These are phyloP conservation scores for Mugil cephalus DNA, from an alignment of 2,113 vertebrate genomes.

Conservation along the genomic window DNA sequence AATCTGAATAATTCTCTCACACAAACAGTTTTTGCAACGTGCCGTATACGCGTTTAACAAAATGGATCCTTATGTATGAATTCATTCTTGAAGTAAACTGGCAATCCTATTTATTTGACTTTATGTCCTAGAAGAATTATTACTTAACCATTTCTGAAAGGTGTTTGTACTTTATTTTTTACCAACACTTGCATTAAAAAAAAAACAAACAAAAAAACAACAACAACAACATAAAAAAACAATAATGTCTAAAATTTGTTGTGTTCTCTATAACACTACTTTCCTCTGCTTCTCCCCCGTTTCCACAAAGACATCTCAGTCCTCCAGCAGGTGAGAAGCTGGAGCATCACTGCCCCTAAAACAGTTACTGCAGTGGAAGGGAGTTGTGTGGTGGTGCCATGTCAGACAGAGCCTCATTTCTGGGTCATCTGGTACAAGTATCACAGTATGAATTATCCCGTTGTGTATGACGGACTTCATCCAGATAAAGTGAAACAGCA, in stretches of 20 bases:
- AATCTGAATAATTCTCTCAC: too few species aligned
- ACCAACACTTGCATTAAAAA: too few species aligned
- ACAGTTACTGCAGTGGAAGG: slow-evolving; percentile 55
- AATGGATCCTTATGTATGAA: too few species aligned
- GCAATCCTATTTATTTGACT: neutral
- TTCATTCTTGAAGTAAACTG: neutral
- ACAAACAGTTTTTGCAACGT: too few species aligned
- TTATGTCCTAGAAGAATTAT: neutral
- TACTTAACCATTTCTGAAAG: too few species aligned
- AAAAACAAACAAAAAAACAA: too few species aligned
- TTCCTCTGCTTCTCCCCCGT: neutral
- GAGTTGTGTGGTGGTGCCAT: slow-evolving; percentile 65
- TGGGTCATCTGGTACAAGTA: slow-evolving; percentile 67
- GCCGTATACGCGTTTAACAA: too few species aligned
- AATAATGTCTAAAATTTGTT: too few species aligned
- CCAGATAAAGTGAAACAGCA: neutral
- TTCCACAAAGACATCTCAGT: neutral
- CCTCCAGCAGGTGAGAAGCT: slow-evolving; percentile 31
- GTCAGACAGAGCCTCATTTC: slow-evolving; percentile 23
- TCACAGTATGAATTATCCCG: neutral
- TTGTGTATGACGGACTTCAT: slow-evolving; percentile 35
- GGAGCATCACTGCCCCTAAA: slow-evolving; percentile 16
- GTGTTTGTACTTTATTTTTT: too few species aligned
- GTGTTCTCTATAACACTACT: neutral
- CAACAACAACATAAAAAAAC: too few species aligned